phyloP scores from a whole-genome alignment of 2,888 invertebrate species.

The Rhodophaea formosa region DNA sequence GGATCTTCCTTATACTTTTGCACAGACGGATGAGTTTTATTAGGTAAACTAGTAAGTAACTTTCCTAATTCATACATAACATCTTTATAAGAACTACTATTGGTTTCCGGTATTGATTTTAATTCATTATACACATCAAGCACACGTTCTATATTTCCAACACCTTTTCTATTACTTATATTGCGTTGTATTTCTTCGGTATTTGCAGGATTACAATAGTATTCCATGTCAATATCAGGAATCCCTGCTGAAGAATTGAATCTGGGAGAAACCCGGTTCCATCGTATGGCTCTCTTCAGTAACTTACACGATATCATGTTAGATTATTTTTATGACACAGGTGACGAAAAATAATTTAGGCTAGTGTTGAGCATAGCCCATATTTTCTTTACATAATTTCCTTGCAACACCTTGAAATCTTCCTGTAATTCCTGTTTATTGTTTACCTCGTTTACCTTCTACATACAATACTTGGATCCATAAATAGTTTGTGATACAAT shows the following conservation, averaged over 20 bases:
- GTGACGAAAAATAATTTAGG: too few species aligned
- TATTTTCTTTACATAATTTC: too few species aligned
- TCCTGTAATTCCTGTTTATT: too few species aligned
- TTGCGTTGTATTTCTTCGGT: conserved; percentile 82
- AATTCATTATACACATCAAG: conserved; percentile 63
- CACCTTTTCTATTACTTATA: conserved; percentile 84
- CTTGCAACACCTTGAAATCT: too few species aligned
- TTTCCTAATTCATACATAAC: conserved; percentile 62
- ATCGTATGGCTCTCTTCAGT: neutral
- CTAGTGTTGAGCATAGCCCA: too few species aligned
- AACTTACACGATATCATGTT: neutral
- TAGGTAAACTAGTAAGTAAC: conserved; percentile 87
- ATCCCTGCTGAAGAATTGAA: conserved; percentile 36
- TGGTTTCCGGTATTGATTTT: conserved; percentile 35
- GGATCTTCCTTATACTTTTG: conserved; percentile 81
- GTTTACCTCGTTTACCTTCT: too few species aligned
- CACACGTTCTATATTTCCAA: conserved; percentile 84
- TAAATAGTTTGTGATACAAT: too few species aligned
- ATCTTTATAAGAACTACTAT: conserved; percentile 35
- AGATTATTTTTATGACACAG: neutral
- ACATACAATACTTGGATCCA: too few species aligned
- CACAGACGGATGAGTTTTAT: conserved; percentile 86
- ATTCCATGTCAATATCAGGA: conserved; percentile 81
- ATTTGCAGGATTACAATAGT: conserved; percentile 83
- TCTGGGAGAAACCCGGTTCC: conserved; percentile 24